phyloP scores from a whole-genome alignment of 2,113 vertebrate species.

The human region GRCh38 chr4:87123001-87123500 shows the following conservation, averaged over 20 bases:
- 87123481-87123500: neutral
- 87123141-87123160: no score
- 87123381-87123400: neutral
- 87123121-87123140: no score
- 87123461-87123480: neutral
- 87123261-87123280: neutral
- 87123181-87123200: neutral
- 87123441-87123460: neutral
- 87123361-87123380: neutral
- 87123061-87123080: no score
- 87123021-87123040: no score
- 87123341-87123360: neutral
- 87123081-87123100: no score
- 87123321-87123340: neutral
- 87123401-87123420: neutral
- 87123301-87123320: neutral
- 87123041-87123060: no score
- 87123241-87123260: neutral
- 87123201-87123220: neutral
- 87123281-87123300: neutral
- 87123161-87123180: no score
- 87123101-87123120: no score
- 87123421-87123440: fast-evolving
- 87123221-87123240: neutral
- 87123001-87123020: no score